phyloP scores from a whole-genome alignment of 2,797 vertebrate species.

The Sebastes steindachneri region DNA sequence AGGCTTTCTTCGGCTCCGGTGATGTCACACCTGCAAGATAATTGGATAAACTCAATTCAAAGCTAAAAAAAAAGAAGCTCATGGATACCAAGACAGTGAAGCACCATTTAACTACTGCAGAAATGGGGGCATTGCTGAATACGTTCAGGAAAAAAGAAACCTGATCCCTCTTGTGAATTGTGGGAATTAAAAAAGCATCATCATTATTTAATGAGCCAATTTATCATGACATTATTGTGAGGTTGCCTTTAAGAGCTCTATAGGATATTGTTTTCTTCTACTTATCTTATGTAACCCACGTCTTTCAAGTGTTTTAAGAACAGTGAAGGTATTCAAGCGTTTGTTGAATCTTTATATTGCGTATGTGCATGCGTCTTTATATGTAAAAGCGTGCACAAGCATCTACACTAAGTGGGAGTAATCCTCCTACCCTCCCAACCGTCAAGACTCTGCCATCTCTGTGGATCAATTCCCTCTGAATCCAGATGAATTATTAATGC shows the following conservation, averaged over 20 bases:
- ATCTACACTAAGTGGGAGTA: constrained; percentile 12
- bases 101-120: constrained; percentile 54
- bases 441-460: constrained; percentile 50
- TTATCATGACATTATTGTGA: constrained; percentile 30
- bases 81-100: constrained; percentile 55
- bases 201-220: constrained; percentile 45
- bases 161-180: constrained; percentile 25
- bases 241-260: constrained; percentile 14
- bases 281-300: neutral
- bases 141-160: constrained; percentile 36
- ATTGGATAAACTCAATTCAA: constrained; percentile 80
- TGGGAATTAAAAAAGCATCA: constrained; percentile 18
- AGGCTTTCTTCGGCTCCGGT: constrained; percentile 72
- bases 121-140: constrained; percentile 48
- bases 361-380: neutral
- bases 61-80: constrained; percentile 31
- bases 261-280: neutral
- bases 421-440: constrained; percentile 36
- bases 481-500: constrained; percentile 83
- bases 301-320: neutral
- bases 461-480: constrained; percentile 77
- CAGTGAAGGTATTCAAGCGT: neutral
- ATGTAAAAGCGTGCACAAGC: constrained; percentile 2
- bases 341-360: neutral
- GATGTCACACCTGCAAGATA: constrained; percentile 80